phyloP scores from a whole-genome alignment of 1,140 invertebrate species.

The Colletes gigas region DNA sequence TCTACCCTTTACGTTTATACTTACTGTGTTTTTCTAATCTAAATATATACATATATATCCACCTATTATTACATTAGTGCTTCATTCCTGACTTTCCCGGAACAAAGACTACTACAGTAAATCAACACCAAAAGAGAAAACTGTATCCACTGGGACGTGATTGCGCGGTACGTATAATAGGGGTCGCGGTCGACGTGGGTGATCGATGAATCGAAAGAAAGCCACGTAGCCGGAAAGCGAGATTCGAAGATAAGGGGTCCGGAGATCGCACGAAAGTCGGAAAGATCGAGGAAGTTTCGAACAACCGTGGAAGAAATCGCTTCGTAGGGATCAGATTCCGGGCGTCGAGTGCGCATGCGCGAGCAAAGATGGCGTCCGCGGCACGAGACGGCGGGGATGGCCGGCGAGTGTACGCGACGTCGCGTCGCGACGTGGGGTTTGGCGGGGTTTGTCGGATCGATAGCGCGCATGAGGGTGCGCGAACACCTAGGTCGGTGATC shows the following conservation, averaged over 20 bases:
- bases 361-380: conserved; percentile 28
- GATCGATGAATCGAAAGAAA: conserved; percentile 20
- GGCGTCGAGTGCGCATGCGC: conserved; percentile 26
- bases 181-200: too few relatives aligned
- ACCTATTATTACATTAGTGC: too few relatives aligned
- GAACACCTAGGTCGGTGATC: conserved; percentile 43
- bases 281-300: conserved; percentile 46
- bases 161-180: too few relatives aligned
- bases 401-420: conserved; percentile 13
- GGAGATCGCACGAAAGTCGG: neutral
- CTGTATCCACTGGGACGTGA: too few relatives aligned
- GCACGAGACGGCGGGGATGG: neutral
- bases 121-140: too few relatives aligned
- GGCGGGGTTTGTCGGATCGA: conserved; percentile 59
- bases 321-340: conserved; percentile 14
- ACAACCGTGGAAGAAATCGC: conserved; percentile 19
- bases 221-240: too few relatives aligned
- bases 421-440: conserved; percentile 15
- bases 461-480: conserved; percentile 61
- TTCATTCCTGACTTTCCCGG: too few relatives aligned
- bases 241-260: too few relatives aligned
- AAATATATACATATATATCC: too few relatives aligned
- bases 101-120: too few relatives aligned
- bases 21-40: too few relatives aligned
- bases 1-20: too few relatives aligned